phyloP scores from a whole-genome alignment of 92 coral and sea anemone species.

The Hydrozoanthus gracilis region DNA sequence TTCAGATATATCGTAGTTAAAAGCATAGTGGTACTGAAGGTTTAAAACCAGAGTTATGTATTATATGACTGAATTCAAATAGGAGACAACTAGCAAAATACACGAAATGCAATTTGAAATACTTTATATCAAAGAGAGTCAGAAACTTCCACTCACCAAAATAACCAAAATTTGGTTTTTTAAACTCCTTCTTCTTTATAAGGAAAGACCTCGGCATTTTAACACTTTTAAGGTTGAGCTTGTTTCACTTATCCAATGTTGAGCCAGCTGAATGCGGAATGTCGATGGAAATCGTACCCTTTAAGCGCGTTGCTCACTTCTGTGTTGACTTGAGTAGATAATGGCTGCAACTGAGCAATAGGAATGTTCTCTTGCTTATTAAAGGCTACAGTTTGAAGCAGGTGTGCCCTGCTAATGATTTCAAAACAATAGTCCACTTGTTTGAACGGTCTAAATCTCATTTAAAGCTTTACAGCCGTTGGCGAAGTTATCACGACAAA shows the following conservation, averaged over 20 bases:
- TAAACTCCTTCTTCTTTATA: slow-evolving; percentile 96
- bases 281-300: background rate
- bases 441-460: slow-evolving; percentile 58
- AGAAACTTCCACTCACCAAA: slow-evolving; percentile 75
- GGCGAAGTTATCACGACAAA: slow-evolving; percentile 81
- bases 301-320: slow-evolving; percentile 5
- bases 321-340: slow-evolving; percentile 28
- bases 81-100: background rate
- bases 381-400: slow-evolving; percentile 28
- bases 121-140: background rate
- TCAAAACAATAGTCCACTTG: slow-evolving; percentile 89
- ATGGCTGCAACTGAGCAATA: slow-evolving; percentile 48
- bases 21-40: no score
- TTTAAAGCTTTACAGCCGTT: slow-evolving; percentile 67
- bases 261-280: background rate
- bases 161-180: slow-evolving; percentile 80
- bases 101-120: background rate
- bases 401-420: slow-evolving; percentile 24
- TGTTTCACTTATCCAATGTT: background rate
- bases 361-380: slow-evolving; percentile 27
- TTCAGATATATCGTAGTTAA: no score
- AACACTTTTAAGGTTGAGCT: background rate
- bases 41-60: no score
- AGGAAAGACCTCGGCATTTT: slow-evolving; percentile 98
- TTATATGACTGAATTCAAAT: background rate